Conservation (phyloP, 2,888 invertebrate species). For the Erebia palarica region DNA sequence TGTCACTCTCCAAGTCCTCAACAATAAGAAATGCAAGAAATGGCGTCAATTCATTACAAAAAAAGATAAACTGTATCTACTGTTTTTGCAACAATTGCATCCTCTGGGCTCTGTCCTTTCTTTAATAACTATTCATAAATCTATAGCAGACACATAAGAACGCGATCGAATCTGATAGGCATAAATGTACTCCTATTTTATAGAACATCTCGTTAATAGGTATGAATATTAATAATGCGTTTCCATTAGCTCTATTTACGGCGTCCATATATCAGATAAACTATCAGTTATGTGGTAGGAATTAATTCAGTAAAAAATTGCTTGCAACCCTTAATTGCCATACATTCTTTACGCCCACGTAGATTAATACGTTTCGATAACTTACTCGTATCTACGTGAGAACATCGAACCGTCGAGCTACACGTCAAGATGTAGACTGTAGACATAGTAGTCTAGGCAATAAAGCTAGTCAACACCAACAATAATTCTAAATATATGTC, state of each 20-base stretch:
- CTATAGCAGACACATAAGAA: too few species aligned
- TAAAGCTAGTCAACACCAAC: too few species aligned
- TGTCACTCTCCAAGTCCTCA: too few species aligned
- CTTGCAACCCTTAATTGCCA: conserved; percentile 21
- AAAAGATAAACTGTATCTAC: too few species aligned
- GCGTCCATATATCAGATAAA: conserved; percentile 17
- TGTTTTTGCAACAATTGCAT: too few species aligned
- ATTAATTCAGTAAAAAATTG: conserved; percentile 16
- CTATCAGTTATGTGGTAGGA: not conserved
- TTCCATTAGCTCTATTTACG: conserved; percentile 20
- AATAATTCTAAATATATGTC: too few species aligned
- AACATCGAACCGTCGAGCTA: conserved; percentile 5
- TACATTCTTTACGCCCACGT: conserved; percentile 19
- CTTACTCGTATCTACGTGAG: conserved; percentile 18
- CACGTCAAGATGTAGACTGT: not conserved
- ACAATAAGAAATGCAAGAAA: too few species aligned
- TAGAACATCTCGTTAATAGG: not conserved
- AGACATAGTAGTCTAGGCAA: too few species aligned
- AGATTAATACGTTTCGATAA: conserved; percentile 24
- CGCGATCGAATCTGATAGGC: too few species aligned
- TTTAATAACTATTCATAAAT: too few species aligned
- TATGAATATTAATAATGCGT: conserved; percentile 10
- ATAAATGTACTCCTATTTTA: not conserved
- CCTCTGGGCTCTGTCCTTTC: too few species aligned
- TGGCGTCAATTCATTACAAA: too few species aligned